Percentiles rank a stretch among this genome's conserved stretches.
Evolutionary conservation across 2,888 invertebrate species (phyloP).

Genomic region (Ametastegia equiseti): DNA sequence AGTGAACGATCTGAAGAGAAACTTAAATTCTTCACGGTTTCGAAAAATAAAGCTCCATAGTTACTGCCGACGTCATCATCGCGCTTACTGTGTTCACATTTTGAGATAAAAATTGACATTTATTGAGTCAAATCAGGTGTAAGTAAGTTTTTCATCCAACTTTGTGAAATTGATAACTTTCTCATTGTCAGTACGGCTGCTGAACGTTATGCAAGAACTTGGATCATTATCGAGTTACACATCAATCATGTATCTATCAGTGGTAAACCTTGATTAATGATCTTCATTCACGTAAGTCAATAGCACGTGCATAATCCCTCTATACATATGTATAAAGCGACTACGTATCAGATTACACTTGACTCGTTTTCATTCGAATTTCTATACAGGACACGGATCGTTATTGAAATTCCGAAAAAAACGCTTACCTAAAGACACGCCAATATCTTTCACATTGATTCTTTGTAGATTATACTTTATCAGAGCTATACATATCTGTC

Average conservation of each 20-base stretch:
- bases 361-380: background rate
- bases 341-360: background rate
- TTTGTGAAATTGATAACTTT: background rate
- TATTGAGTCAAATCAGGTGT: background rate
- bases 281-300: constrained; percentile 16
- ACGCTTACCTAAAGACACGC: background rate
- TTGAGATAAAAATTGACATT: constrained; percentile 12
- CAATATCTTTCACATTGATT: background rate
- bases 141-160: background rate
- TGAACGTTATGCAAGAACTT: background rate
- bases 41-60: background rate
- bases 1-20: too few species aligned
- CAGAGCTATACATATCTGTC: too few species aligned
- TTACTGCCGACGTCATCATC: background rate
- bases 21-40: background rate
- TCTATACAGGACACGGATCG: background rate
- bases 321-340: constrained; percentile 29
- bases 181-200: too few species aligned
- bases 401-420: background rate
- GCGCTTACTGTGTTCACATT: background rate
- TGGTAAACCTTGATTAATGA: constrained; percentile 22
- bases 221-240: constrained; percentile 21
- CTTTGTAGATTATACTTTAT: too few species aligned
- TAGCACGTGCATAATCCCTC: background rate
- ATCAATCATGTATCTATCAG: constrained; percentile 15